Base-by-base conservation (phyloP, 2,888 invertebrate species). In the Villa cingulata region DNA sequence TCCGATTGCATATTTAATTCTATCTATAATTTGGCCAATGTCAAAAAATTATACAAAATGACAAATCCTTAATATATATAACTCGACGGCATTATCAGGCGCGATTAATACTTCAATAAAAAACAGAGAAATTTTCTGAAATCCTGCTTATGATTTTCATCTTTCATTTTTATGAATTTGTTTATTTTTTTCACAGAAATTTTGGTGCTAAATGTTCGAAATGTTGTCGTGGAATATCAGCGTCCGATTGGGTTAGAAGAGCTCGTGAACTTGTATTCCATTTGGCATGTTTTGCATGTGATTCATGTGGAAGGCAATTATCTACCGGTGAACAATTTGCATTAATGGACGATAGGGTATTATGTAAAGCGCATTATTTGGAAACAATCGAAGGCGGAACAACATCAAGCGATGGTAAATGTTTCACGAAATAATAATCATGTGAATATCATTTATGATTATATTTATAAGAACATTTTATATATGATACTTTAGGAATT, bases 241-340 rank as follows among this genome's bases (percentile, higher is more conserved):
- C 95, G 17, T 88, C 90, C 40, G 97, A 97, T 72, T 98, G 97
- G 97, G 96, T 98, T 61, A 77, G 97, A 53, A 83, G 92, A 64
- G 97, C 97, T 34, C 76, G 89, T 45, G 87, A 89, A 62, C 83
- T 88, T 68, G 91, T 97, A 32, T 98, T 95, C 73, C 97, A 98
- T 72, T 75, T 98, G 66, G 97, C 97, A 42, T 98, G 98, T 72
- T 98, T 98, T 72, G 94, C 96, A 18, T 97, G 97, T 71, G 94
- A 96, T 70, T 88, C 90, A 50, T 92, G 92, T 69, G 89, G 90
- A 58, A 77, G 91, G 32, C 92, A 92, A 70, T 74, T 92, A 50
- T 88, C 87, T 55, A 92, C 91, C 1, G 95, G 95, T 6, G 95
- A 96, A 69, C 95, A 97, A 74, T 98, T 97, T 70, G 95, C 96